Conservation (phyloP, 2,888 invertebrate species). For the Lasioglossum leucozonium region DNA sequence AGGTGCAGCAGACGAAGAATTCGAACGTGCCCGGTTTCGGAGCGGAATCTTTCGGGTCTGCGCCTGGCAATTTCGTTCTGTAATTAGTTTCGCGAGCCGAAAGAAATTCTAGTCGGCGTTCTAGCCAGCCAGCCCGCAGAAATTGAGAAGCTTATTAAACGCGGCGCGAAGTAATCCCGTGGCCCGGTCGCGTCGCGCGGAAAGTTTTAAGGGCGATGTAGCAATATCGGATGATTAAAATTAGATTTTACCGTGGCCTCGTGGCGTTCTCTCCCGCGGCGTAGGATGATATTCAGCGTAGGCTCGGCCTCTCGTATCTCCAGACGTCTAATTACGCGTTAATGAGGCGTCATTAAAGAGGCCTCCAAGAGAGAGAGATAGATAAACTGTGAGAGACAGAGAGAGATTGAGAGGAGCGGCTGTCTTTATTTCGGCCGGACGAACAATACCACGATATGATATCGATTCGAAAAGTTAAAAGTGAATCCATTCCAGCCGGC, state of each 20-base stretch:
- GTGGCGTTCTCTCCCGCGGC: background rate
- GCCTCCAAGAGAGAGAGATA: constrained; percentile 13
- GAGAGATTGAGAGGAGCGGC: background rate
- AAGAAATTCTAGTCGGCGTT: constrained; percentile 37
- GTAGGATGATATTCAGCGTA: constrained; percentile 30
- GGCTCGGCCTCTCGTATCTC: background rate
- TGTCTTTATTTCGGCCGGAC: constrained; percentile 47
- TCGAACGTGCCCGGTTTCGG: background rate
- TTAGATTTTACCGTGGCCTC: constrained; percentile 40
- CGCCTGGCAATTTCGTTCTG: constrained; percentile 30
- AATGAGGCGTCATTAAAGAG: constrained; percentile 64
- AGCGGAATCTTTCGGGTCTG: constrained; percentile 10
- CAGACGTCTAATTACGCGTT: constrained; percentile 55
- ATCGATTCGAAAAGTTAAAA: constrained; percentile 59
- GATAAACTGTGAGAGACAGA: background rate
- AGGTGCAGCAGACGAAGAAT: background rate
- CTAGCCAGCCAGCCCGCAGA: constrained; percentile 21
- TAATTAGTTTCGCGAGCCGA: constrained; percentile 39
- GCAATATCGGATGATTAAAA: constrained; percentile 61
- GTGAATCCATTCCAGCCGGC: constrained; percentile 53
- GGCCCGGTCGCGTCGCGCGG: constrained; percentile 4
- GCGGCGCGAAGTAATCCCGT: constrained; percentile 53
- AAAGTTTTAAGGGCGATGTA: constrained; percentile 57
- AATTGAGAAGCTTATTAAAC: constrained; percentile 66
- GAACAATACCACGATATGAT: constrained; percentile 58